Conservation (phyloP, 2,797 vertebrate species). For the Scarus forsteni region DNA sequence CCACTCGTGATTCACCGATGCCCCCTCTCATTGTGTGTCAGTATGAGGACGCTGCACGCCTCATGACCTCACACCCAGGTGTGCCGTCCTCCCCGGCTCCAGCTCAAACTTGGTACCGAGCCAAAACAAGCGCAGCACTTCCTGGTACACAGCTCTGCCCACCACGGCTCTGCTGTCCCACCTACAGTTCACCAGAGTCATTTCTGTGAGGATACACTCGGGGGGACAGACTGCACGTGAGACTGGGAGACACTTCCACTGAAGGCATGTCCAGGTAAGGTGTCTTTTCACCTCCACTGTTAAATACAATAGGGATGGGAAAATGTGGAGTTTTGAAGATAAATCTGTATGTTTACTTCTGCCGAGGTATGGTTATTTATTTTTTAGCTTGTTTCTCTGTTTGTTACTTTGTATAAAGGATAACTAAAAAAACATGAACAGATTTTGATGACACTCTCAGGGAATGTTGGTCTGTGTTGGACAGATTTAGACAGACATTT, state of each 20-base stretch:
- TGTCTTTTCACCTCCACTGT: slow-evolving; percentile 6
- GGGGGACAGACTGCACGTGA: slow-evolving; percentile 7
- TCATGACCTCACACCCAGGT: slow-evolving; percentile 70
- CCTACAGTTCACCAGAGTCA: slow-evolving; percentile 18
- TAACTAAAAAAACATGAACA: too few relatives aligned
- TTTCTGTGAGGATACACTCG: slow-evolving; percentile 10
- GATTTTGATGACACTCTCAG: too few relatives aligned
- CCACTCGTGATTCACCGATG: slow-evolving; percentile 1
- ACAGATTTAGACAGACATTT: too few relatives aligned
- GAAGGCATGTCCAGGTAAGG: slow-evolving; percentile 68
- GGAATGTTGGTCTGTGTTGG: too few relatives aligned
- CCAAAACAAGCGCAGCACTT: slow-evolving; percentile 58
- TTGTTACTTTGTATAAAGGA: too few relatives aligned
- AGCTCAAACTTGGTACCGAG: slow-evolving; percentile 50
- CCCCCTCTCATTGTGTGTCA: background rate
- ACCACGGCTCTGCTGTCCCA: slow-evolving; percentile 6
- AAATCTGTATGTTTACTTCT: too few relatives aligned
- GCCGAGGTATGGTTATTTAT: too few relatives aligned
- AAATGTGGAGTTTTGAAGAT: too few relatives aligned
- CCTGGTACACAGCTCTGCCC: slow-evolving; percentile 25
- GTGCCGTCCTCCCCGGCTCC: slow-evolving; percentile 51
- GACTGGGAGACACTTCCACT: slow-evolving; percentile 21
- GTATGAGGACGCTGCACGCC: slow-evolving; percentile 30
- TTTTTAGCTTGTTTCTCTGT: too few relatives aligned
- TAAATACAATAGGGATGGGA: too few relatives aligned